Evolutionary conservation across 2,888 invertebrate species (phyloP).

Genomic region (Agrochola lota): DNA sequence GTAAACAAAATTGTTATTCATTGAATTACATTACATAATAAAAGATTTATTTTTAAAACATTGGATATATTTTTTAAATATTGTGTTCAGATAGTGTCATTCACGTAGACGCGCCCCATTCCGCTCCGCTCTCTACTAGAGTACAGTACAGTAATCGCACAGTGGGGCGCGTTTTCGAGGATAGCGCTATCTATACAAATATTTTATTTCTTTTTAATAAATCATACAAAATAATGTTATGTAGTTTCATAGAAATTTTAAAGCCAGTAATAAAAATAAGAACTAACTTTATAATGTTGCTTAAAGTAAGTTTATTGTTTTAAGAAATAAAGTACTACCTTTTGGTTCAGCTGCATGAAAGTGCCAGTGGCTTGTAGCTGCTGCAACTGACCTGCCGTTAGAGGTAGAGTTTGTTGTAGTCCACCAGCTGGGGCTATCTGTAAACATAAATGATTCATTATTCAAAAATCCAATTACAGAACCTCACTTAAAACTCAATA

Average conservation of each 20-base stretch:
- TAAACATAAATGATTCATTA: not conserved
- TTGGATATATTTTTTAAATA: not conserved
- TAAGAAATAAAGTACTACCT: slow-evolving; percentile 72
- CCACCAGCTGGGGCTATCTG: slow-evolving; percentile 87
- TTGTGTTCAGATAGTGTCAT: no score
- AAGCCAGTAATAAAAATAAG: slow-evolving; percentile 11
- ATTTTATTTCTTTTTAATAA: not conserved
- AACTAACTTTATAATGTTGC: slow-evolving; percentile 2
- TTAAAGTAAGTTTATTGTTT: not conserved
- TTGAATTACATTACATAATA: not conserved
- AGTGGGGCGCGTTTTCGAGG: no score
- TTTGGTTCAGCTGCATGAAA: slow-evolving; percentile 88
- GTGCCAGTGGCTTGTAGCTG: slow-evolving; percentile 86
- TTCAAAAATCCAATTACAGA: not conserved
- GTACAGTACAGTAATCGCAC: no score
- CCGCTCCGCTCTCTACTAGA: no score
- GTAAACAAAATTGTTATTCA: not conserved
- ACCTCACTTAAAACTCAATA: not conserved
- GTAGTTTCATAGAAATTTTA: not conserved
- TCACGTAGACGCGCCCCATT: no score
- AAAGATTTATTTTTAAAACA: not conserved
- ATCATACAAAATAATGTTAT: slow-evolving; percentile 2
- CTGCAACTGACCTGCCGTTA: slow-evolving; percentile 85
- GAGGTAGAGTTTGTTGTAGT: slow-evolving; percentile 83
- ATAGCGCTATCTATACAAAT: not conserved